Conservation (phyloP, 2,797 vertebrate species). For the Schizothorax lantsangensis region DNA sequence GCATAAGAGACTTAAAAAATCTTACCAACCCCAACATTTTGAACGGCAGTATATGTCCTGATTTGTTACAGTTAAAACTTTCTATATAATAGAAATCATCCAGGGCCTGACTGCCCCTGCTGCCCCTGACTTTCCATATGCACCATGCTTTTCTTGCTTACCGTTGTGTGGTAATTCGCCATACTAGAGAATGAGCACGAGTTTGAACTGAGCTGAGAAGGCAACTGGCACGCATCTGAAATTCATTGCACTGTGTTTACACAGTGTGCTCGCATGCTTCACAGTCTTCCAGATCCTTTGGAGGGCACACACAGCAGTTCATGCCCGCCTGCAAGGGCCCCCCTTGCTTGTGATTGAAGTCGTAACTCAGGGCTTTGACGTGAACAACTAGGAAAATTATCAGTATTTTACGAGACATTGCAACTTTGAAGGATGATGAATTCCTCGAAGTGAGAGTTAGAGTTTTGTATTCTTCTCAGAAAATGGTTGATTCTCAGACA, state of each 20-base stretch:
- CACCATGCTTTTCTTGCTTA: conserved; percentile 52
- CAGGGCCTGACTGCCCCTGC: conserved; percentile 37
- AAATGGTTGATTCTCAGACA: conserved; percentile 34
- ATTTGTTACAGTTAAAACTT: not conserved
- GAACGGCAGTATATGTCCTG: not conserved
- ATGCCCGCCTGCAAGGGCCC: not conserved
- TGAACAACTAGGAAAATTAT: conserved; percentile 46
- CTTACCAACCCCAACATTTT: not conserved
- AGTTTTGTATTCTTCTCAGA: conserved; percentile 12
- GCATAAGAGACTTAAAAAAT: not conserved
- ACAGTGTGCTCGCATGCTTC: conserved; percentile 56
- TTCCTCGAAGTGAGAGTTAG: not conserved
- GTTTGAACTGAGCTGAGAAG: conserved; percentile 55
- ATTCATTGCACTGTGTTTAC: conserved; percentile 59
- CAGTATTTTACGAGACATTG: conserved; percentile 43
- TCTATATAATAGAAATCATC: not conserved
- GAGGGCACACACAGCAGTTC: conserved; percentile 43
- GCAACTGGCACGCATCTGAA: conserved; percentile 58
- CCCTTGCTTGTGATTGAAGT: conserved; percentile 41
- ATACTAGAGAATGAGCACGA: conserved; percentile 50
- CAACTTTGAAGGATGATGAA: conserved; percentile 39
- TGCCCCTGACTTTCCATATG: conserved; percentile 47
- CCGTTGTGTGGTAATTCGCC: conserved; percentile 51
- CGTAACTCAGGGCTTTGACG: conserved; percentile 41
- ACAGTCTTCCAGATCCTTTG: conserved; percentile 56